Percentiles rank a stretch among this genome's conserved stretches.
Conservation (phyloP, 2,888 invertebrate species). For the Drosophila paranaensis region DNA sequence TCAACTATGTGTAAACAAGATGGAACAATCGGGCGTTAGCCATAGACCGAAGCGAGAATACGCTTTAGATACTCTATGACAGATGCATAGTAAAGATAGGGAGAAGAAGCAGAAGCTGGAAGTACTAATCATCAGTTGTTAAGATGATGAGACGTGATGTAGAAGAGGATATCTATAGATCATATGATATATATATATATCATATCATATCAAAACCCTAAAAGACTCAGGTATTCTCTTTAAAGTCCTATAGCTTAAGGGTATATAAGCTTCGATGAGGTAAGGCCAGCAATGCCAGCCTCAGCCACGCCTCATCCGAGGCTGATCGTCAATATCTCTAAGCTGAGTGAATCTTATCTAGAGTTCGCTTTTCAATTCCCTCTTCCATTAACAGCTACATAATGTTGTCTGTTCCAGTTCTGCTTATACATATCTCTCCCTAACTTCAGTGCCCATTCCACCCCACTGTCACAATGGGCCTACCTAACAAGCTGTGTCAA, state of each 20-base stretch:
- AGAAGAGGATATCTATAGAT: neutral
- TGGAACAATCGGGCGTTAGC: neutral
- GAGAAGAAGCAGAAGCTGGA: too few relatives aligned
- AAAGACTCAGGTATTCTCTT: too few relatives aligned
- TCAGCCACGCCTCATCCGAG: neutral
- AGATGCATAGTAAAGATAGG: too few relatives aligned
- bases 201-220: too few relatives aligned
- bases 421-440: neutral
- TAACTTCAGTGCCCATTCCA: neutral
- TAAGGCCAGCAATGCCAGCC: too few relatives aligned
- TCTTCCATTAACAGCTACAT: conserved; percentile 6
- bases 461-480: conserved; percentile 1
- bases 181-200: too few relatives aligned
- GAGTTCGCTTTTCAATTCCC: neutral
- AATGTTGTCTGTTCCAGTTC: conserved; percentile 5
- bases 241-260: too few relatives aligned
- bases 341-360: conserved; percentile 4
- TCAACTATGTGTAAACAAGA: conserved; percentile 14
- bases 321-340: neutral
- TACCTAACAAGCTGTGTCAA: conserved; percentile 29
- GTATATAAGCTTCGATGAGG: neutral
- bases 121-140: too few relatives aligned
- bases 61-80: neutral
- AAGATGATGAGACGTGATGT: too few relatives aligned
- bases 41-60: neutral